Evolutionary conservation across 2,888 invertebrate genomes (phyloP).

Genomic region (Eugnorisma glareosa): DNA sequence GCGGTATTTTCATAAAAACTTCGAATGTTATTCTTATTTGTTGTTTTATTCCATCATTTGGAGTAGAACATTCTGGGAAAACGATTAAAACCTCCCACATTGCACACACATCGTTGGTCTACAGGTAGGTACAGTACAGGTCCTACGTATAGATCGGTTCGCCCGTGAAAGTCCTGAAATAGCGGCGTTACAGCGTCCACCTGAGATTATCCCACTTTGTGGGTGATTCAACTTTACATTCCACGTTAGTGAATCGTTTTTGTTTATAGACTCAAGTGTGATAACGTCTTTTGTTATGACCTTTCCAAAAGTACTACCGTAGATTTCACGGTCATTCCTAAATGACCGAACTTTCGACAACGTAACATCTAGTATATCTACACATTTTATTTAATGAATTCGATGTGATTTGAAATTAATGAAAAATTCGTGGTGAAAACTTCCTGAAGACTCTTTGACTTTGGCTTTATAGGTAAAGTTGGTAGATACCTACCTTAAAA

Average conservation of each 20-base stretch:
- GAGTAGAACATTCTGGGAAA: constrained; percentile 59
- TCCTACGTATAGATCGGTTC: constrained; percentile 45
- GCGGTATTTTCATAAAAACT: constrained; percentile 30
- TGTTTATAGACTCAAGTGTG: constrained; percentile 63
- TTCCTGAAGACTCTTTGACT: neutral
- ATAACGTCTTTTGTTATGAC: constrained; percentile 24
- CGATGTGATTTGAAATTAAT: neutral
- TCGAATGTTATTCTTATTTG: constrained; percentile 8
- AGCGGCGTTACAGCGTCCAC: constrained; percentile 72
- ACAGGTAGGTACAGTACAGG: no score
- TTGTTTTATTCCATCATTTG: constrained; percentile 38
- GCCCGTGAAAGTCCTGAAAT: constrained; percentile 72
- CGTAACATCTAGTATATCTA: neutral
- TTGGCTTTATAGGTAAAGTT: neutral
- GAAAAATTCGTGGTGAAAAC: neutral
- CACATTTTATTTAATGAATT: neutral
- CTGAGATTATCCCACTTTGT: constrained; percentile 77
- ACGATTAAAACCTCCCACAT: constrained; percentile 57
- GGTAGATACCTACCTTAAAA: neutral
- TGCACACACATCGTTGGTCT: constrained; percentile 9
- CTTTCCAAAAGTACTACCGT: neutral
- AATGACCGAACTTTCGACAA: neutral
- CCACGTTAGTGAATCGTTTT: constrained; percentile 68
- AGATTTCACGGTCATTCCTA: no score
- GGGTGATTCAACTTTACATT: constrained; percentile 75